Evolutionary conservation across 2,113 vertebrate species (phyloP).

Genomic region (Antennarius striatus): DNA sequence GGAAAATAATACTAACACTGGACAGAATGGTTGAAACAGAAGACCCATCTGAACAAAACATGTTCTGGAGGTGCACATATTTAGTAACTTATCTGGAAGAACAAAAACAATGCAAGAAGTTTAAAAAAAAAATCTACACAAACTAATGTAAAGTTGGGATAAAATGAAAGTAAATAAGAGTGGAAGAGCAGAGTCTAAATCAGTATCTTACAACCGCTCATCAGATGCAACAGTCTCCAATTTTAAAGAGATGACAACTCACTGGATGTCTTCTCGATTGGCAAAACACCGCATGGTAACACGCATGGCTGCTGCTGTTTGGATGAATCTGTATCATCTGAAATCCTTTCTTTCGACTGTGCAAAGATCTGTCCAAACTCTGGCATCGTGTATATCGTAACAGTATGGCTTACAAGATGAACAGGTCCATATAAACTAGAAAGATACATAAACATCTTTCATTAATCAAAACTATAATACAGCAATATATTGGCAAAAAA

Average conservation of each 20-base stretch:
- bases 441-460: slow-evolving; percentile 79
- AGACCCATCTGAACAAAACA: slow-evolving; percentile 34
- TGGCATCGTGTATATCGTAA: slow-evolving; percentile 77
- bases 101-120: slow-evolving; percentile 34
- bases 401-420: slow-evolving; percentile 87
- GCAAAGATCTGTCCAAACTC: slow-evolving; percentile 81
- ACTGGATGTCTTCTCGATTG: slow-evolving; percentile 60
- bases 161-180: slow-evolving; percentile 5
- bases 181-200: slow-evolving; percentile 37
- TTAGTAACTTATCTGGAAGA: slow-evolving; percentile 26
- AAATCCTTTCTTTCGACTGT: slow-evolving; percentile 71
- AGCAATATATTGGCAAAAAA: slow-evolving; percentile 85
- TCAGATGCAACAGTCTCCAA: slow-evolving; percentile 14
- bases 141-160: slow-evolving; percentile 28
- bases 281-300: slow-evolving; percentile 60
- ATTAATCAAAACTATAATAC: slow-evolving; percentile 79
- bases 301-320: slow-evolving; percentile 43
- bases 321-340: slow-evolving; percentile 30
- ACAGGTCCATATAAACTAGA: slow-evolving; percentile 83
- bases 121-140: slow-evolving; percentile 20
- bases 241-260: slow-evolving; percentile 40
- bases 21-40: slow-evolving; percentile 47
- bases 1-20: slow-evolving; percentile 50
- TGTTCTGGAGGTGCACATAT: slow-evolving; percentile 19
- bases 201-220: slow-evolving; percentile 22